These are phyloP conservation scores for Serranus cabrilla DNA, from an alignment of 2,797 vertebrate species.

Conservation along the genomic window DNA sequence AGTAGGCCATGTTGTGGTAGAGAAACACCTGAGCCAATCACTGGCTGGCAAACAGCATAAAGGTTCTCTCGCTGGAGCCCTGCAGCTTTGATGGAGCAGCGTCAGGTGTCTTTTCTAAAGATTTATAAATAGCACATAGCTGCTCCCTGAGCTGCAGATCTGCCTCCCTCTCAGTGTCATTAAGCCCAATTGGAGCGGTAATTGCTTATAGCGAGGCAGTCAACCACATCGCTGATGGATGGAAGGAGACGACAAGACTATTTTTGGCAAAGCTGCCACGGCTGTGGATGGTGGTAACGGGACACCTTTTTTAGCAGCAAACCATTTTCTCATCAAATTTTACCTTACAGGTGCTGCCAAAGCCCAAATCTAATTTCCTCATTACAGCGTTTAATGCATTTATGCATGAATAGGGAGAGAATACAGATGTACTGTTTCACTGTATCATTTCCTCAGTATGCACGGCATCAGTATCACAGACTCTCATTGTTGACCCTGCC, in stretches of 20 bases:
- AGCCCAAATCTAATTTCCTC: constrained; percentile 25
- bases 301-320: constrained; percentile 51
- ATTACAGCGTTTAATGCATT: constrained; percentile 46
- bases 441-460: constrained; percentile 22
- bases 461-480: constrained; percentile 28
- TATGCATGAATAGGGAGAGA: constrained; percentile 38
- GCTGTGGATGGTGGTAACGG: constrained; percentile 40
- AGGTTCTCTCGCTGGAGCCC: constrained; percentile 43
- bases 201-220: constrained; percentile 81
- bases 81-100: constrained; percentile 64
- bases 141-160: constrained; percentile 72
- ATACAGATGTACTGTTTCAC: constrained; percentile 19
- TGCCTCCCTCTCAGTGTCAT: constrained; percentile 77
- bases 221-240: constrained; percentile 77
- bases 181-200: constrained; percentile 81
- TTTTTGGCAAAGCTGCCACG: constrained; percentile 58
- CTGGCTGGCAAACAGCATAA: constrained; percentile 38
- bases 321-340: constrained; percentile 49
- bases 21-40: constrained; percentile 63
- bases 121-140: constrained; percentile 79
- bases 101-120: constrained; percentile 79
- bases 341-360: constrained; percentile 51
- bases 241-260: constrained; percentile 66
- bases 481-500: constrained; percentile 38
- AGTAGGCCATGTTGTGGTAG: constrained; percentile 52